Conservation (phyloP, 2,797 vertebrate genomes). For the Echiichthys vipera region DNA sequence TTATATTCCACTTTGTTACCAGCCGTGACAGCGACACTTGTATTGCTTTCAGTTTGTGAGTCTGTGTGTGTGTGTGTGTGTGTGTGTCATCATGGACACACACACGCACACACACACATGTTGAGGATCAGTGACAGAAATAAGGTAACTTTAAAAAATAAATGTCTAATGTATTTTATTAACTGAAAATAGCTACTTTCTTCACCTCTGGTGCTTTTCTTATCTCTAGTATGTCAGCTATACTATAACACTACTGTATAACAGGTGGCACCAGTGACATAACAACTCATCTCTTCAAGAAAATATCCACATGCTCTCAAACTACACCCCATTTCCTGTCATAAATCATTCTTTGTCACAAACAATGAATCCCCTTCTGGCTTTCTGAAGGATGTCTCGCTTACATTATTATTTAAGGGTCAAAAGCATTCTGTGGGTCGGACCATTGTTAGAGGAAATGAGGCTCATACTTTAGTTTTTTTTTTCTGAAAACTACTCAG, state of each 20-base stretch:
- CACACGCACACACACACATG: no score
- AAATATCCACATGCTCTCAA: not conserved
- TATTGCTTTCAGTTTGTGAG: no score
- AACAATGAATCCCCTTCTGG: not conserved
- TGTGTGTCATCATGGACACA: no score
- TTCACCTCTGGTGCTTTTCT: not conserved
- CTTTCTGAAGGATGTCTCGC: not conserved
- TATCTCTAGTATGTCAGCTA: no score
- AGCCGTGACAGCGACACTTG: no score
- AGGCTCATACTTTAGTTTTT: not conserved
- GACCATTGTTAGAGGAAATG: not conserved
- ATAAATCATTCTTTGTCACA: not conserved
- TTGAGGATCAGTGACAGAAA: not conserved
- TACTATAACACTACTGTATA: not conserved
- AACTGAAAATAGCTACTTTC: not conserved
- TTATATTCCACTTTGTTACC: not conserved
- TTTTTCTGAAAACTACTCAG: not conserved
- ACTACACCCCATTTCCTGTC: not conserved
- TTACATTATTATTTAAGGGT: conserved; percentile 12
- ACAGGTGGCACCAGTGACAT: not conserved
- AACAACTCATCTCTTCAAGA: not conserved
- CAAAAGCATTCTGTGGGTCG: not conserved
- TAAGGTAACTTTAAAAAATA: not conserved
- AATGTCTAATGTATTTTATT: not conserved
- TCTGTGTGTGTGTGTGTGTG: no score